phyloP scores from a whole-genome alignment of 2,888 invertebrate genomes.

The Xanthorhoe spadicearia region DNA sequence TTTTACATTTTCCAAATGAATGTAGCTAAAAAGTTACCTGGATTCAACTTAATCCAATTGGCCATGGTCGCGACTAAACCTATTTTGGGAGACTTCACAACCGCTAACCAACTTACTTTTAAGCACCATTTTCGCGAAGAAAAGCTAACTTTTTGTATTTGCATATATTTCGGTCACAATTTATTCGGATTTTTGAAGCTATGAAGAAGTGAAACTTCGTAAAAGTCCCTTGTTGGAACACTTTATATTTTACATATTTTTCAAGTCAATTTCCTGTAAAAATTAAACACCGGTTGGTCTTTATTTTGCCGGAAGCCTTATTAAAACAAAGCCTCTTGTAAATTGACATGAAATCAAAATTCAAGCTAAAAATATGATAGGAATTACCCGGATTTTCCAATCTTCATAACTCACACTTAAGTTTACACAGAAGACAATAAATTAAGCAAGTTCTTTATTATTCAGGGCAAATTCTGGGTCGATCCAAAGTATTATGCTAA shows the following conservation, averaged over 20 bases:
- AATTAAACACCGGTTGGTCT: slow-evolving; percentile 17
- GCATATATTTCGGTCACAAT: slow-evolving; percentile 57
- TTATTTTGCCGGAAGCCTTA: slow-evolving; percentile 24
- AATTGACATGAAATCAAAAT: slow-evolving; percentile 8
- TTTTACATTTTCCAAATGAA: slow-evolving; percentile 66
- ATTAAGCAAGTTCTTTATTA: slow-evolving; percentile 41
- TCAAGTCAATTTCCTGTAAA: slow-evolving; percentile 14
- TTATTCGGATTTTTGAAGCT: slow-evolving; percentile 37
- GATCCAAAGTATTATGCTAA: slow-evolving; percentile 50
- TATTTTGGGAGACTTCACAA: slow-evolving; percentile 75
- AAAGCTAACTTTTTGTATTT: slow-evolving; percentile 67
- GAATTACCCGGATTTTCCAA: slow-evolving; percentile 32
- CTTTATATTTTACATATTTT: slow-evolving; percentile 20
- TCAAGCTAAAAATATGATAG: slow-evolving; percentile 18
- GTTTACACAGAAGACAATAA: slow-evolving; percentile 37
- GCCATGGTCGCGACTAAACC: slow-evolving; percentile 72
- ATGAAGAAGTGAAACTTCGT: slow-evolving; percentile 19
- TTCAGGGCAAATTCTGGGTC: slow-evolving; percentile 52
- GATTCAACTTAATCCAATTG: slow-evolving; percentile 77
- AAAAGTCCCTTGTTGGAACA: slow-evolving; percentile 10
- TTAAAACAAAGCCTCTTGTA: slow-evolving; percentile 13
- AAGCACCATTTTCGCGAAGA: slow-evolving; percentile 63
- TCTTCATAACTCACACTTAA: slow-evolving; percentile 41
- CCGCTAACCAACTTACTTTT: slow-evolving; percentile 69
- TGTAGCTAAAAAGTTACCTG: slow-evolving; percentile 74